These are phyloP conservation scores for Yponomeuta malinellus DNA, from an alignment of 2,888 invertebrate species.

Conservation along the genomic window DNA sequence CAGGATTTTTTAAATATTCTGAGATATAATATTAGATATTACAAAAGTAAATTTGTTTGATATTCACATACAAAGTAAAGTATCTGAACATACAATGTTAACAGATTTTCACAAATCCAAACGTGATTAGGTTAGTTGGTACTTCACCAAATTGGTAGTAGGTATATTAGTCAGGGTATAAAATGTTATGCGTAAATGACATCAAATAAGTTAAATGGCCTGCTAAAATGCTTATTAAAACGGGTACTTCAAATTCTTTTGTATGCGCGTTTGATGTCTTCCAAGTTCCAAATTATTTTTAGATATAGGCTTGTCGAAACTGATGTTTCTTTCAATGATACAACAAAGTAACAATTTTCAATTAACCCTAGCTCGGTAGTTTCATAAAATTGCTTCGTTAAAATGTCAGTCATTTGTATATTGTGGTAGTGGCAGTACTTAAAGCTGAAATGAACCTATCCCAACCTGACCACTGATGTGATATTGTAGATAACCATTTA, in stretches of 20 bases:
- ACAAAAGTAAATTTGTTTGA: conserved; percentile 10
- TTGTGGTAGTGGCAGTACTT: conserved; percentile 8
- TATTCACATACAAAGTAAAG: conserved; percentile 3
- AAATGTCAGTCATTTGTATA: conserved; percentile 7
- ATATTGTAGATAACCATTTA: conserved; percentile 38
- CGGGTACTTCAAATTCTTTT: conserved; percentile 7
- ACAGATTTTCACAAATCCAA: conserved; percentile 18
- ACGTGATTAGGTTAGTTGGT: conserved; percentile 16
- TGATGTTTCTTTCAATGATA: not conserved
- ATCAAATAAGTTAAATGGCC: conserved; percentile 37
- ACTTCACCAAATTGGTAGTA: conserved; percentile 6
- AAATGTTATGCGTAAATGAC: conserved; percentile 28
- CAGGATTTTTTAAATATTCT: conserved; percentile 30
- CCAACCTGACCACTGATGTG: conserved; percentile 66
- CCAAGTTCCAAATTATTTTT: conserved; percentile 14
- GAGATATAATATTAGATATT: not conserved
- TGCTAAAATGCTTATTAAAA: conserved; percentile 32
- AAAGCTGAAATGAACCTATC: conserved; percentile 4
- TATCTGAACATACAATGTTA: conserved; percentile 14
- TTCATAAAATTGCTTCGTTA: conserved; percentile 45
- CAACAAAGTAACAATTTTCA: not conserved
- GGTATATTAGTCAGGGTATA: conserved; percentile 15
- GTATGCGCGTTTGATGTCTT: conserved; percentile 17
- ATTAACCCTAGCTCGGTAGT: not conserved
- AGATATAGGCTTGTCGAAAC: conserved; percentile 9